Evolutionary conservation across 2,113 vertebrate genomes (phyloP).

Genomic region (Sialia sialis): DNA sequence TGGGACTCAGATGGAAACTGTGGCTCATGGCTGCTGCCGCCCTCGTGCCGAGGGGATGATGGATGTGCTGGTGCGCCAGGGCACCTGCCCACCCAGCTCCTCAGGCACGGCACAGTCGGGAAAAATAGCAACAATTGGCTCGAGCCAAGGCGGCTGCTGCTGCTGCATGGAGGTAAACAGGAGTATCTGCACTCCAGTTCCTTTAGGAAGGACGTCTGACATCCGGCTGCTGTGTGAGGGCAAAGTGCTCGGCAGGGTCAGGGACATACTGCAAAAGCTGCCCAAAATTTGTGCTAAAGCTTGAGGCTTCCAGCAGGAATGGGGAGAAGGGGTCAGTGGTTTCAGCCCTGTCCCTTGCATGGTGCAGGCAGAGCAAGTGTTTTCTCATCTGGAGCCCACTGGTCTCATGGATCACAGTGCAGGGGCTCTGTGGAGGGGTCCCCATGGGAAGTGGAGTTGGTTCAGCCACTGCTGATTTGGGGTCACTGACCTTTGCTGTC

Average conservation of each 20-base stretch:
- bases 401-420: not conserved
- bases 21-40: not conserved
- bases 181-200: not conserved
- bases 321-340: not conserved
- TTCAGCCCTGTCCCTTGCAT: not conserved
- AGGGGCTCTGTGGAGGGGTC: not conserved
- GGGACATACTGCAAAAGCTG: not conserved
- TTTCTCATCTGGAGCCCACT: not conserved
- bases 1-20: not conserved
- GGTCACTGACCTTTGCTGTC: not conserved
- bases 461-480: not conserved
- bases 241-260: not conserved
- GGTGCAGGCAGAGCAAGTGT: not conserved
- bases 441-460: not conserved
- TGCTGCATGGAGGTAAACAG: not conserved
- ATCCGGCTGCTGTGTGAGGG: not conserved
- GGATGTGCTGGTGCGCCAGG: not conserved
- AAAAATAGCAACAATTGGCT: not conserved
- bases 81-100: slow-evolving; percentile 15
- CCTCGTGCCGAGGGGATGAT: not conserved
- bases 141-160: not conserved
- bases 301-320: not conserved
- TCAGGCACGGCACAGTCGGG: not conserved
- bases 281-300: not conserved
- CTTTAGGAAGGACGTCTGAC: not conserved